Conservation (phyloP, 2,888 invertebrate genomes). For the Agonum fuliginosum region DNA sequence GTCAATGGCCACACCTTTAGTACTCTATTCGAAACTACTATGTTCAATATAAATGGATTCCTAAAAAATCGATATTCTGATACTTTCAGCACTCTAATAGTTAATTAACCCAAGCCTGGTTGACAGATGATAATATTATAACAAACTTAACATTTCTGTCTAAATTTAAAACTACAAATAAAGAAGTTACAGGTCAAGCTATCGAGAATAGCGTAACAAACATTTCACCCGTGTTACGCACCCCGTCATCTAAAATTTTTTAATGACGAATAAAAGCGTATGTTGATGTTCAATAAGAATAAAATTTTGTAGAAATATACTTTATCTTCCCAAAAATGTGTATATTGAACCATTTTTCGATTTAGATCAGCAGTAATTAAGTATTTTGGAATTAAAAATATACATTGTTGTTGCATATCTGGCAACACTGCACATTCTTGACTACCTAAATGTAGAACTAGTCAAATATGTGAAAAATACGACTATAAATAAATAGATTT, state of each 20-base stretch:
- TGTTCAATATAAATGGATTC: not conserved
- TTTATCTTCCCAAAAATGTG: constrained; percentile 8
- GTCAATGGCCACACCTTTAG: constrained; percentile 64
- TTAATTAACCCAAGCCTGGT: no score
- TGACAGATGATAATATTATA: no score
- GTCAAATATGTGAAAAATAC: constrained; percentile 65
- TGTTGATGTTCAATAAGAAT: constrained; percentile 2
- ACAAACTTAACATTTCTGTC: no score
- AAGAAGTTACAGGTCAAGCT: constrained; percentile 20
- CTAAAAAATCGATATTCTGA: not conserved
- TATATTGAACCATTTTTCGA: constrained; percentile 3
- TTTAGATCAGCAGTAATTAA: not conserved
- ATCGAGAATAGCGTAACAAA: constrained; percentile 62
- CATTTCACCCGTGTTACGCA: constrained; percentile 69
- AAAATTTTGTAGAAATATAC: constrained; percentile 17
- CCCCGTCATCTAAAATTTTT: constrained; percentile 61
- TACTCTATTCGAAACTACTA: constrained; percentile 47
- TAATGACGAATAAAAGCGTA: not conserved
- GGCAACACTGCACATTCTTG: constrained; percentile 70
- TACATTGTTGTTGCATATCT: constrained; percentile 64
- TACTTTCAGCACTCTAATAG: no score
- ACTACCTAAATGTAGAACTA: constrained; percentile 62
- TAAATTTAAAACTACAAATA: not conserved
- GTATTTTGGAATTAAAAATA: constrained; percentile 49
- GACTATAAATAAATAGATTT: constrained; percentile 62